These are phyloP conservation scores for Papilio polyxenes DNA, from an alignment of 1,140 invertebrate genomes.

Conservation along the genomic window DNA sequence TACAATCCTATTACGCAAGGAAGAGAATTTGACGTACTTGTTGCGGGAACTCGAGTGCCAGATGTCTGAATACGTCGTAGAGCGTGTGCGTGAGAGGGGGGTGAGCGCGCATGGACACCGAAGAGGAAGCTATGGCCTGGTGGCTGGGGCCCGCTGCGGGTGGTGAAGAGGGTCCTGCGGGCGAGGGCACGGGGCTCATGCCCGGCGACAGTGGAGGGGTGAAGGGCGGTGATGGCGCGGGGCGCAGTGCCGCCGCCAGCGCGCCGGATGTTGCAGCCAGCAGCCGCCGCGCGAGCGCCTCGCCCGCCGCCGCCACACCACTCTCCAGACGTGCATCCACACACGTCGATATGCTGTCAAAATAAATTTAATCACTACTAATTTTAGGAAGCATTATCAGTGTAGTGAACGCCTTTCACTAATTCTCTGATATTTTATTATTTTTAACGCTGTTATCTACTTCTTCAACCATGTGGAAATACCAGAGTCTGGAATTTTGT, in stretches of 20 bases:
- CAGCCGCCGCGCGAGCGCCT: conserved; percentile 86
- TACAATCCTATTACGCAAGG: neutral
- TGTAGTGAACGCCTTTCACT: neutral
- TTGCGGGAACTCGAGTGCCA: conserved; percentile 63
- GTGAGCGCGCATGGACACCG: conserved; percentile 39
- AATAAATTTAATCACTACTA: neutral
- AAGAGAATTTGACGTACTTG: conserved; percentile 50
- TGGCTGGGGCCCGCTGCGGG: conserved; percentile 38
- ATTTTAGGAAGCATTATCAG: too few relatives aligned
- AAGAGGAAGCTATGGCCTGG: conserved; percentile 28
- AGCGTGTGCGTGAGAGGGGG: conserved; percentile 65
- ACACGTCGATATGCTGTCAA: conserved; percentile 62
- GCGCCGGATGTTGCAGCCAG: conserved; percentile 73
- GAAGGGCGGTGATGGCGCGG: conserved; percentile 47
- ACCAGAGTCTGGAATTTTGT: neutral
- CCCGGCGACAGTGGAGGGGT: conserved; percentile 38
- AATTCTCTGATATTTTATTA: neutral
- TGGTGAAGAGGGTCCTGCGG: conserved; percentile 36
- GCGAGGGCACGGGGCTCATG: conserved; percentile 40
- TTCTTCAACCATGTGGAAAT: neutral
- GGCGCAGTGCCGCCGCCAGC: conserved; percentile 57
- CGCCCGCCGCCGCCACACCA: conserved; percentile 84
- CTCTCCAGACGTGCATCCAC: conserved; percentile 88
- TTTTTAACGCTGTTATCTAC: neutral
- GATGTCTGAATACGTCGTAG: conserved; percentile 68